Conservation (phyloP, 2,113 vertebrate genomes). For the Eonycteris spelaea region DNA sequence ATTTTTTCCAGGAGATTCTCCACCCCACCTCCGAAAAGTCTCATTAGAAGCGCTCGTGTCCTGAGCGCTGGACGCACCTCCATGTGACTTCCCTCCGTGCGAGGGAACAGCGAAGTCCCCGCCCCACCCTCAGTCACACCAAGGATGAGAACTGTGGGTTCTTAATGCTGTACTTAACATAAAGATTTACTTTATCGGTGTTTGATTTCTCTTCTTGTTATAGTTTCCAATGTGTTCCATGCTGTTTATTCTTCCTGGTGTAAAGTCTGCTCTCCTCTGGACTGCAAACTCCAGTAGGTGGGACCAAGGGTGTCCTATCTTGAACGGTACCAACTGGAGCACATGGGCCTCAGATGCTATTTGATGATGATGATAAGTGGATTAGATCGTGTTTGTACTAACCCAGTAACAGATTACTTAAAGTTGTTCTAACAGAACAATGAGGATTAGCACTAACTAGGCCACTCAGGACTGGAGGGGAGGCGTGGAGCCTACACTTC, state of each 20-base stretch:
- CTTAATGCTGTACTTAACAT: background rate
- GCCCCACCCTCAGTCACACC: background rate
- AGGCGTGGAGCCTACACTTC: background rate
- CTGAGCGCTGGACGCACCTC: background rate
- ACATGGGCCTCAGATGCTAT: background rate
- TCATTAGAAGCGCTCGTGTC: background rate
- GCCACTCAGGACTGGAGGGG: background rate
- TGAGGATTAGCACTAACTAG: constrained; percentile 17
- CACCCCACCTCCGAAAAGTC: background rate
- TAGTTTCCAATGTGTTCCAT: background rate
- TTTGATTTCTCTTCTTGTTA: background rate
- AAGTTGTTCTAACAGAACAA: background rate
- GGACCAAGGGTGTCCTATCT: background rate
- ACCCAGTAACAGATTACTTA: constrained; percentile 10
- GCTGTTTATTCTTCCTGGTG: background rate
- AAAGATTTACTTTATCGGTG: background rate
- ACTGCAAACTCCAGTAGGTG: background rate
- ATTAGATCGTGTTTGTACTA: constrained; percentile 30
- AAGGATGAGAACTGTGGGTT: background rate
- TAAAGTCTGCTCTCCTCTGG: background rate
- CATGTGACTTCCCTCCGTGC: background rate
- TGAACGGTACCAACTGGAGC: background rate
- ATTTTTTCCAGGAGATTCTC: background rate
- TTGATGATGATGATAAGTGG: background rate
- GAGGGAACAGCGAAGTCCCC: background rate